Evolutionary conservation across 2,888 invertebrate species (phyloP), one percentile per base, ranked within the genome.

Genomic region (Aquatica leii): DNA sequence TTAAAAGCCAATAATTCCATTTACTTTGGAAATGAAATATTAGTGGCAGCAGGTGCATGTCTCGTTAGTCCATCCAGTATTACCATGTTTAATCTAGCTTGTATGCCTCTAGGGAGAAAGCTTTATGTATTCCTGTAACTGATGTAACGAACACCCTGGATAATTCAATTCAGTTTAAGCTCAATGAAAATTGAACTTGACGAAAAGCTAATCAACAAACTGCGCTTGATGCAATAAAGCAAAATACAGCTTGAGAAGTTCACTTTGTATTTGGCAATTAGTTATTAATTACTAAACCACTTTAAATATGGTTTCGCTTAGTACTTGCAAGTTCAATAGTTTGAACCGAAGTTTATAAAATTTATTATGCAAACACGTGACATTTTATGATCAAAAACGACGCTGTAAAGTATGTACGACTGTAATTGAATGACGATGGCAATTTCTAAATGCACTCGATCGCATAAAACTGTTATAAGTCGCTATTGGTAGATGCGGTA

Each of bases 131-230:
- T 55, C 49, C 49, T 55, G 55, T 34, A 55, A 55, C 50, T 55
- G 31, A 50, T 50, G 61, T 50, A 61, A 61, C 55, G 55, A 76
- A 74, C 74, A 74, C 50, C 55, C 71, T 68, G 70, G 70, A 71
- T 76, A 75, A 75, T 74, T 75, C 73, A 74, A 75, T 75, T 73
- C 73, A 72, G 71, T 75, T 75, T 75, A 75, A 75, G 73, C 71
- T 71, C 76, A 73, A 75, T 77, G 74, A 76, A 76, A 77, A 76
- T 75, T 74, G 73, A 74, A 71, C 75, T 74, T 76, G 76, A 76
- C 75, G 77, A 77, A 75, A 76, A 76, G 73, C 74, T 75, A 76
- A 77, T 76, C 74, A 76, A 72, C 69, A 52, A 58, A 52, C 51
- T 59, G 17, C 41, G 24, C 17, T 51, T 34, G 41, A 18, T 43